Percentiles rank a stretch among this genome's conserved stretches.
Evolutionary conservation across 2,888 invertebrate genomes (phyloP).

Genomic region (Eurois occulta): DNA sequence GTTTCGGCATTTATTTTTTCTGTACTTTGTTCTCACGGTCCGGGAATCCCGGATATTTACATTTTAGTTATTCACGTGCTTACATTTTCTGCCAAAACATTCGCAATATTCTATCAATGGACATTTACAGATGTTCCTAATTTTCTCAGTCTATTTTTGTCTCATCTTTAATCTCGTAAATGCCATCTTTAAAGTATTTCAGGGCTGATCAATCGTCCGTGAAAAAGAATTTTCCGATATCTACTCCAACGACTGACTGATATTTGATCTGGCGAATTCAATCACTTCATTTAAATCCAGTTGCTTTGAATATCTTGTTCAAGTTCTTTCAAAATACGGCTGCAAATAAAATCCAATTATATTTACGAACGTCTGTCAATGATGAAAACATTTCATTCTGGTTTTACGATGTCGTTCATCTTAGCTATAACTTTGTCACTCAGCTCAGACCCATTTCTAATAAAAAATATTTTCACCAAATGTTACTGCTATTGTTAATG

Average conservation of each 20-base stretch:
- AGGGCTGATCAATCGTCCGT: slow-evolving; percentile 59
- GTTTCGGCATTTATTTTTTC: not conserved
- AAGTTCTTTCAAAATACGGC: slow-evolving; percentile 7
- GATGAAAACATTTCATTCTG: slow-evolving; percentile 75
- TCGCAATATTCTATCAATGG: not conserved
- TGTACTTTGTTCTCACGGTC: not conserved
- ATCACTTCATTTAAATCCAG: slow-evolving; percentile 41
- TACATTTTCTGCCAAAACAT: slow-evolving; percentile 2
- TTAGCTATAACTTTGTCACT: slow-evolving; percentile 72
- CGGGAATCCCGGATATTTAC: not conserved
- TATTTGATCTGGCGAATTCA: slow-evolving; percentile 56
- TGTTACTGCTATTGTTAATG: slow-evolving; percentile 67
- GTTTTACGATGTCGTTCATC: slow-evolving; percentile 78
- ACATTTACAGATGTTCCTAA: slow-evolving; percentile 4
- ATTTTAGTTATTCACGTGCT: not conserved
- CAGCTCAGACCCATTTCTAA: slow-evolving; percentile 62
- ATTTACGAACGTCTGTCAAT: slow-evolving; percentile 57
- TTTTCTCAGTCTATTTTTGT: slow-evolving; percentile 37
- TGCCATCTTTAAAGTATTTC: slow-evolving; percentile 39
- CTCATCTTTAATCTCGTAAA: slow-evolving; percentile 42
- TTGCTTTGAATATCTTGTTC: slow-evolving; percentile 17
- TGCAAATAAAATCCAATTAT: slow-evolving; percentile 56
- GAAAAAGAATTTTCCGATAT: slow-evolving; percentile 67
- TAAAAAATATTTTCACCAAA: slow-evolving; percentile 70
- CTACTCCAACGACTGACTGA: slow-evolving; percentile 55